Percentiles rank a stretch among this genome's conserved stretches.
Evolutionary conservation across 2,888 invertebrate genomes (phyloP).

Genomic region (Cerceris ruficornis): DNA sequence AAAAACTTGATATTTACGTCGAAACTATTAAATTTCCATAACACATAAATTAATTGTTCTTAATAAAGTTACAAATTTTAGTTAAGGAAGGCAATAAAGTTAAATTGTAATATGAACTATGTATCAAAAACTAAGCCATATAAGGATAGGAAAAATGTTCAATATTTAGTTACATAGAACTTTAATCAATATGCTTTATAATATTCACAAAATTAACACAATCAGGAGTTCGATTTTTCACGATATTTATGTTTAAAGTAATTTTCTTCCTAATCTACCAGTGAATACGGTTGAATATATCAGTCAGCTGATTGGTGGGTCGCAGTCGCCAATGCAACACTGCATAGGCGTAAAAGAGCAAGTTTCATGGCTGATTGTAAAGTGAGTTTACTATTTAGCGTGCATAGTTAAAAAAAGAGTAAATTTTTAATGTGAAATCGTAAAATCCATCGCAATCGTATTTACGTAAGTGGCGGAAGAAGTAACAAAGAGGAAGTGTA

Average conservation of each 20-base stretch:
- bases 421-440: not conserved
- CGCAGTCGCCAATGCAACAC: slow-evolving; percentile 43
- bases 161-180: not conserved
- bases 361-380: slow-evolving; percentile 23
- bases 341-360: slow-evolving; percentile 45
- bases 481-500: no score
- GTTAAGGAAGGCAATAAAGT: not conserved
- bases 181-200: not conserved
- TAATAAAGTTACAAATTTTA: not conserved
- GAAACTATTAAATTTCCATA: not conserved
- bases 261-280: no score
- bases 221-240: not conserved
- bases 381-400: slow-evolving; percentile 10
- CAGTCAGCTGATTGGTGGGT: slow-evolving; percentile 41
- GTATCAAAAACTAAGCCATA: not conserved
- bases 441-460: not conserved
- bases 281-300: slow-evolving; percentile 15
- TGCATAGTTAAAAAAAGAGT: not conserved
- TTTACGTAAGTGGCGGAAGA: no score
- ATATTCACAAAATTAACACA: not conserved
- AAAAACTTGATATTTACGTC: not conserved
- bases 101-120: not conserved
- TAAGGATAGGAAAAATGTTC: not conserved
- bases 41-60: not conserved
- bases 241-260: no score